Conservation (phyloP, 2,888 invertebrate species). For the Parnassius mnemosyne region DNA sequence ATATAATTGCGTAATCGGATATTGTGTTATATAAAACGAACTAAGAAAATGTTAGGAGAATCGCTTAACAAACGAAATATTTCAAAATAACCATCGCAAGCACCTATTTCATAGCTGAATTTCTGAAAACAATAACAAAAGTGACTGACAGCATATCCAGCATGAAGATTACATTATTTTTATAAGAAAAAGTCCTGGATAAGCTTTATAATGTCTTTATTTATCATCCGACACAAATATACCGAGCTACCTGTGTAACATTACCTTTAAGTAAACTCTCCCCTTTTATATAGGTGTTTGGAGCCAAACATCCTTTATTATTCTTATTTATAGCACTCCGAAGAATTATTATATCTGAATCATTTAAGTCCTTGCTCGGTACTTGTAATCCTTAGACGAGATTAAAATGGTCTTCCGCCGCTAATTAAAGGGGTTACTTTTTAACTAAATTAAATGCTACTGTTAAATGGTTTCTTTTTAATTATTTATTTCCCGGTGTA, state of each 20-base stretch:
- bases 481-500: slow-evolving; percentile 1
- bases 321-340: slow-evolving; percentile 74
- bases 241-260: slow-evolving; percentile 3
- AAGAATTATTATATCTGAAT: slow-evolving; percentile 79
- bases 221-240: slow-evolving; percentile 8
- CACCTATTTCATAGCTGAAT: too few species aligned
- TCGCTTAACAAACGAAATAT: too few species aligned
- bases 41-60: too few species aligned
- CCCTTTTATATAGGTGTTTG: slow-evolving; percentile 44
- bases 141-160: too few species aligned
- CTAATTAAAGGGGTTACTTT: slow-evolving; percentile 77
- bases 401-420: slow-evolving; percentile 69
- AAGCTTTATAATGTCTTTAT: not conserved
- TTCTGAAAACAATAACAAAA: too few species aligned
- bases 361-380: slow-evolving; percentile 78
- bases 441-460: slow-evolving; percentile 58
- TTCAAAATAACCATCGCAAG: too few species aligned
- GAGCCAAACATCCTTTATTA: slow-evolving; percentile 58
- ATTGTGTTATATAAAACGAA: too few species aligned
- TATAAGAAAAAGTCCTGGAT: too few species aligned
- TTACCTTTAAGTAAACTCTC: slow-evolving; percentile 36
- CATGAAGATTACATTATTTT: too few species aligned
- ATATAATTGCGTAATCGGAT: too few species aligned
- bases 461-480: slow-evolving; percentile 37
- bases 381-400: slow-evolving; percentile 70